Conservation (phyloP, 1,140 invertebrate genomes). For the honey bee (Apis mellifera) region Amel_HAv3.1 CM009933.2:6354501-6355000, state of each 20-base stretch:
- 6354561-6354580: slow-evolving; percentile 10
- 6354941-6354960: neutral
- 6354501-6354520: slow-evolving; percentile 44
- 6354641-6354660: slow-evolving; percentile 16
- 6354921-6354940: neutral
- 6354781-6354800: neutral
- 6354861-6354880: neutral
- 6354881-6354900: neutral
- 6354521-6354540: slow-evolving; percentile 27
- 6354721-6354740: neutral
- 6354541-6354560: slow-evolving; percentile 28
- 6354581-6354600: neutral
- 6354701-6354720: neutral
- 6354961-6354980: neutral
- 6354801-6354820: neutral
- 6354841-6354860: neutral
- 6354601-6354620: slow-evolving; percentile 9
- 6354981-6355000: too few relatives aligned
- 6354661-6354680: slow-evolving; percentile 38
- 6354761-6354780: neutral
- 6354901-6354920: neutral
- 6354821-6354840: neutral
- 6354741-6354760: too few relatives aligned
- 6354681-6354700: neutral
- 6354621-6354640: slow-evolving; percentile 28